Evolutionary conservation across 2,797 vertebrate genomes (phyloP).

Genomic region (Falco concolor): DNA sequence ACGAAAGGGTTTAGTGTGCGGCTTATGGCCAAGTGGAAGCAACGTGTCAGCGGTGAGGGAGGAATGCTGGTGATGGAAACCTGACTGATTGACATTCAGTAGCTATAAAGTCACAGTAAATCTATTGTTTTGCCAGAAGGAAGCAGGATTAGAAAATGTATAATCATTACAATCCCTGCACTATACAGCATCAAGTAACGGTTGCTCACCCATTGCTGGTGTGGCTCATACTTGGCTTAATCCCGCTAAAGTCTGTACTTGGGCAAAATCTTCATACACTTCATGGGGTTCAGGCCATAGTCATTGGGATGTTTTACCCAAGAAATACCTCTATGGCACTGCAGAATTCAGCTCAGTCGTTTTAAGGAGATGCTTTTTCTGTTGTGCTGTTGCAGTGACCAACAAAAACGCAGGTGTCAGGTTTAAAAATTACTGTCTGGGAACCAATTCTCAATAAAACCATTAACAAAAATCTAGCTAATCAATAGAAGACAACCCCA

Average conservation of each 20-base stretch:
- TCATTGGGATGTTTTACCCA: background rate
- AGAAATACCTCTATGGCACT: background rate
- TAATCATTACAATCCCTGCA: conserved; percentile 38
- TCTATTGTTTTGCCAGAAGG: conserved; percentile 66
- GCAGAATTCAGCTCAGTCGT: background rate
- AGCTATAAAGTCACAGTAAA: conserved; percentile 59
- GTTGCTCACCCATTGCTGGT: background rate
- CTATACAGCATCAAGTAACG: background rate
- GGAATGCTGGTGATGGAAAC: conserved; percentile 59
- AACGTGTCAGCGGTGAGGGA: conserved; percentile 54
- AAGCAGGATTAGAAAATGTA: conserved; percentile 60
- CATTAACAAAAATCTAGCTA: background rate
- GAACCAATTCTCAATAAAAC: background rate
- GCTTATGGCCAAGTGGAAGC: conserved; percentile 72
- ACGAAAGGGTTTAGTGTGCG: conserved; percentile 68
- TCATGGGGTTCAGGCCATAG: background rate
- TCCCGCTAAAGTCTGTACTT: background rate
- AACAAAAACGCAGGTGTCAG: background rate
- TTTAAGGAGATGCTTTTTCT: background rate
- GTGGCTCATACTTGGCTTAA: background rate
- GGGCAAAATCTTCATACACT: background rate
- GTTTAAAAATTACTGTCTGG: background rate
- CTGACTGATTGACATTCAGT: conserved; percentile 42
- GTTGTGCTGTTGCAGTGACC: background rate
- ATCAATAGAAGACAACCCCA: background rate